Evolutionary conservation across 2,888 invertebrate species (phyloP).

Genomic region (Scaptomyza tumidula): DNA sequence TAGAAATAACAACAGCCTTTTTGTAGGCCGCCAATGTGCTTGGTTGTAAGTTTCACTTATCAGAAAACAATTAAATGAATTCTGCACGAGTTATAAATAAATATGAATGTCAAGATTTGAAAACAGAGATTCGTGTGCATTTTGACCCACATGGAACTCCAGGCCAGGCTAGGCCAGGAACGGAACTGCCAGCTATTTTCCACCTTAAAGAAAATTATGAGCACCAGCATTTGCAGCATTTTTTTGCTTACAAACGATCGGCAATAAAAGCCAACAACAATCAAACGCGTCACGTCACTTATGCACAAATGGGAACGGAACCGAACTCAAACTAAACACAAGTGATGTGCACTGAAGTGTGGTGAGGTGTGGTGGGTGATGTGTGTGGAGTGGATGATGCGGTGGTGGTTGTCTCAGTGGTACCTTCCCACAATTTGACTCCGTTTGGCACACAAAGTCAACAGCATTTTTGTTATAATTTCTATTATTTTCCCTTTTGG

Average conservation of each 20-base stretch:
- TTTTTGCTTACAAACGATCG: constrained; percentile 38
- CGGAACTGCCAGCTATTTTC: constrained; percentile 74
- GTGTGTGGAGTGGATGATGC: constrained; percentile 16
- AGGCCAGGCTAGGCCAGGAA: constrained; percentile 19
- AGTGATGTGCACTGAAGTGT: constrained; percentile 21
- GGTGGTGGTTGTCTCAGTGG: constrained; percentile 10
- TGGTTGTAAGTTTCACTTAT: constrained; percentile 65
- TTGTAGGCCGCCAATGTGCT: constrained; percentile 24
- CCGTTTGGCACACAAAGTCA: constrained; percentile 58
- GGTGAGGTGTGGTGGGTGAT: constrained; percentile 16
- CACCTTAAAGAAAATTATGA: constrained; percentile 76
- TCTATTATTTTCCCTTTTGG: constrained; percentile 82
- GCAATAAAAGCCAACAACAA: constrained; percentile 51
- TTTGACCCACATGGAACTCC: constrained; percentile 70
- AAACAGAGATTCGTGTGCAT: constrained; percentile 60
- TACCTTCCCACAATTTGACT: constrained; percentile 65
- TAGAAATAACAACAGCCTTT: constrained; percentile 5
- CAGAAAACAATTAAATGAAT: constrained; percentile 67
- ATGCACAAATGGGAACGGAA: constrained; percentile 56
- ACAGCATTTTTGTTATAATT: constrained; percentile 80
- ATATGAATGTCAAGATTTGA: constrained; percentile 72
- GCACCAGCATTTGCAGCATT: constrained; percentile 76
- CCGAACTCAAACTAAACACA: constrained; percentile 21
- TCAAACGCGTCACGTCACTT: constrained; percentile 49
- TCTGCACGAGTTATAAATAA: constrained; percentile 71